Conservation (phyloP, 1,140 invertebrate species). For the Euschistus heros region DNA sequence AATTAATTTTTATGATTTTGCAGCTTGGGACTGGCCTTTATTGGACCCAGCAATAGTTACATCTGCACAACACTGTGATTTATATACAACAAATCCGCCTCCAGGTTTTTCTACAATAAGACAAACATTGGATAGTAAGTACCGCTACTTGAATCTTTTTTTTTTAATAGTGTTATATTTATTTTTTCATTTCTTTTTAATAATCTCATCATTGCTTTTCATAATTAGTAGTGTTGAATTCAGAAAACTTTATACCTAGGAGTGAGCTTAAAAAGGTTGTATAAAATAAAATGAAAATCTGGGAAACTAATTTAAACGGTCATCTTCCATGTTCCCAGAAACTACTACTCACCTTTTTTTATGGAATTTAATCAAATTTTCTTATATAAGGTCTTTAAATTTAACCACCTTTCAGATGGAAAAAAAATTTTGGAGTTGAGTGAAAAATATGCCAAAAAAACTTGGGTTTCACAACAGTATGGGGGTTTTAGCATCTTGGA, state of each 20-base stretch:
- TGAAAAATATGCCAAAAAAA: no score
- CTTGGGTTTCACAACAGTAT: no score
- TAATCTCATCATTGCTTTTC: neutral
- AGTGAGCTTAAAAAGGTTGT: neutral
- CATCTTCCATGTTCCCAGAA: no score
- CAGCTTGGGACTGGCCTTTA: conserved; percentile 58
- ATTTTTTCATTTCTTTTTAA: neutral
- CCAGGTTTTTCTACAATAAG: conserved; percentile 37
- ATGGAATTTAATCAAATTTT: no score
- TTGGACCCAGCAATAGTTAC: conserved; percentile 79
- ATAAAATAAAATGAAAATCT: neutral
- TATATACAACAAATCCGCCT: conserved; percentile 41
- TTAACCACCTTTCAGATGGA: no score
- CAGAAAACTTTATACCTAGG: neutral
- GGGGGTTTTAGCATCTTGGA: no score
- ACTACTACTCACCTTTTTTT: no score
- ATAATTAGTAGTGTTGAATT: neutral
- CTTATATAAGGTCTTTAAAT: no score
- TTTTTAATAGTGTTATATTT: neutral
- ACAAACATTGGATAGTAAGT: conserved; percentile 32
- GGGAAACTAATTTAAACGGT: no score
- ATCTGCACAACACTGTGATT: conserved; percentile 43
- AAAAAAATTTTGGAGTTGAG: no score
- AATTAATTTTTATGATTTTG: conserved; percentile 11
- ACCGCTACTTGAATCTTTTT: neutral